These are phyloP conservation scores for Loripinus fragilis DNA, from an alignment of 2,888 invertebrate genomes.

Conservation along the genomic window DNA sequence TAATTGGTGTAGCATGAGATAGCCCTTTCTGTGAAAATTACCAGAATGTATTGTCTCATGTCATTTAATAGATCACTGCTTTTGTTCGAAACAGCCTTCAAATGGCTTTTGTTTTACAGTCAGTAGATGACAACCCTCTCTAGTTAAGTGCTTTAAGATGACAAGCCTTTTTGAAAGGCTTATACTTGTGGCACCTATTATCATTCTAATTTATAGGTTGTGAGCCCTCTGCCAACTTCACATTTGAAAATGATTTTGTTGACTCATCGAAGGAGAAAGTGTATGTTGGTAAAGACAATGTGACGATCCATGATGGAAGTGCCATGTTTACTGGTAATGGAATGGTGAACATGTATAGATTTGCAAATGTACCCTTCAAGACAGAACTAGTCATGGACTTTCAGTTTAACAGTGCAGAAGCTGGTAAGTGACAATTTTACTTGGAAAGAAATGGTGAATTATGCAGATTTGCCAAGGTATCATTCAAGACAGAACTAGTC, in stretches of 20 bases:
- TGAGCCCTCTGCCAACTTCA: conserved; percentile 48
- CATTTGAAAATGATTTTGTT: conserved; percentile 40
- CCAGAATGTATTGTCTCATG: too few species aligned
- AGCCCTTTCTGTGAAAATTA: too few species aligned
- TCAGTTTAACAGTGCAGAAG: conserved; percentile 33
- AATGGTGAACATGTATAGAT: conserved; percentile 64
- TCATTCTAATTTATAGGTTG: conserved; percentile 36
- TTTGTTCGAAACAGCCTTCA: too few species aligned
- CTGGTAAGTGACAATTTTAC: too few species aligned
- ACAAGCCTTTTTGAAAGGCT: not conserved
- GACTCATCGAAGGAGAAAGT: conserved; percentile 50
- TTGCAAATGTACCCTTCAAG: conserved; percentile 53
- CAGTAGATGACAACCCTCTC: too few species aligned
- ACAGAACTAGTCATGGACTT: conserved; percentile 49
- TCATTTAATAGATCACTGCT: too few species aligned
- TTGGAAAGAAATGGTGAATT: conserved; percentile 62
- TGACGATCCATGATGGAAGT: conserved; percentile 32
- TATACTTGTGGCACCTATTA: not conserved
- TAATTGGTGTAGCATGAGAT: too few species aligned
- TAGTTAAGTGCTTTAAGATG: too few species aligned
- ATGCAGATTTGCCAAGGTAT: conserved; percentile 59
- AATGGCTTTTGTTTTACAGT: too few species aligned
- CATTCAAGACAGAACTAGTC: conserved; percentile 49
- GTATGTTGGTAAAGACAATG: conserved; percentile 48
- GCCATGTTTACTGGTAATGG: conserved; percentile 57